Evolutionary conservation across 2,113 vertebrate genomes (phyloP).

Genomic region (Scolopax mira): DNA sequence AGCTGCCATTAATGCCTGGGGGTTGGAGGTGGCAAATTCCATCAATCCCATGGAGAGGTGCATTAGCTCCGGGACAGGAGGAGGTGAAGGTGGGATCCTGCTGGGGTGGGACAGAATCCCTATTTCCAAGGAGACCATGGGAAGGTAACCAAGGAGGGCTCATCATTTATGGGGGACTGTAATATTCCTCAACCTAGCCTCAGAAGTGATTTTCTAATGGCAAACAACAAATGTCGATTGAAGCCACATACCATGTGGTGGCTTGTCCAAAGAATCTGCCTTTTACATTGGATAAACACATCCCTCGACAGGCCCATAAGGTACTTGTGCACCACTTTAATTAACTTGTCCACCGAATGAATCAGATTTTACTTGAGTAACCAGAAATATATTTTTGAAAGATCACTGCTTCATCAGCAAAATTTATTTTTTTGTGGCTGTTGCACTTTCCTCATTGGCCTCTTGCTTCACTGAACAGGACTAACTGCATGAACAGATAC

Average conservation of each 20-base stretch:
- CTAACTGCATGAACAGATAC: background rate
- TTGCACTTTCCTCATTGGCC: background rate
- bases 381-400: background rate
- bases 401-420: background rate
- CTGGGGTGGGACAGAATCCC: accelerated
- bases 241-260: background rate
- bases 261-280: background rate
- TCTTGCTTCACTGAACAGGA: background rate
- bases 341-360: background rate
- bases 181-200: background rate
- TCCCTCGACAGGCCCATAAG: background rate
- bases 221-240: background rate
- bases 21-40: background rate
- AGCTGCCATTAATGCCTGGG: too few relatives aligned
- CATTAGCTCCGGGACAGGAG: accelerated
- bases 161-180: background rate
- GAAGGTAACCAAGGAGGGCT: background rate
- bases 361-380: background rate
- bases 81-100: background rate
- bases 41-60: background rate
- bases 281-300: background rate
- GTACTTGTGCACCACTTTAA: background rate
- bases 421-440: background rate
- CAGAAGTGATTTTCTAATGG: background rate
- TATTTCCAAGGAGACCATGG: background rate